A percentile compares a stretch with the other conserved stretches of the same genome.
phyloP scores from a whole-genome alignment of 2,113 vertebrate species.

The Daphoenositta chrysoptera region DNA sequence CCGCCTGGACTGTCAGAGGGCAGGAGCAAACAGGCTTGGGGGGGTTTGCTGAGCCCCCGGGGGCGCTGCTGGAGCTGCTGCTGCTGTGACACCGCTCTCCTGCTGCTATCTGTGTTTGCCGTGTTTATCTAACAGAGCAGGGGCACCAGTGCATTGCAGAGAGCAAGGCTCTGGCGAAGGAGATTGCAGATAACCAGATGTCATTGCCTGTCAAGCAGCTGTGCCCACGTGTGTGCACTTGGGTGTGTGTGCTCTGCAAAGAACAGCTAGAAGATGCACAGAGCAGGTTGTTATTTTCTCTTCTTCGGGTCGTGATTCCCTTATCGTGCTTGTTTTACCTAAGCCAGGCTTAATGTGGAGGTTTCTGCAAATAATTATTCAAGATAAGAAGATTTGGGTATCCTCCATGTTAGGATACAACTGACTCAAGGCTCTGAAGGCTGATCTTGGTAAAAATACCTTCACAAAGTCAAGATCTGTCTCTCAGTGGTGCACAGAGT shows the following conservation, averaged over 20 bases:
- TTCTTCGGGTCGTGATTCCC: not conserved
- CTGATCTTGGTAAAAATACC: not conserved
- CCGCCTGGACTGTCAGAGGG: not conserved
- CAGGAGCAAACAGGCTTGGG: not conserved
- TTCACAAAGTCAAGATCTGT: not conserved
- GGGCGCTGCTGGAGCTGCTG: not conserved
- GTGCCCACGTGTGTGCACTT: not conserved
- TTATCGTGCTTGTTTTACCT: not conserved
- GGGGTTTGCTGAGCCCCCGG: not conserved
- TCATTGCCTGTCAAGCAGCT: not conserved
- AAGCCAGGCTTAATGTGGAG: not conserved
- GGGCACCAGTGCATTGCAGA: not conserved
- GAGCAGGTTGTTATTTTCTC: not conserved
- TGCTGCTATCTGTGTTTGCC: conserved; percentile 23
- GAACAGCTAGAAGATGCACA: not conserved
- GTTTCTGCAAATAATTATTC: not conserved
- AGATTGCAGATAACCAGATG: conserved; percentile 29
- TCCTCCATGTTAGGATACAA: not conserved
- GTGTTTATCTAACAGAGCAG: not conserved
- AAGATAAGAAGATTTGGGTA: not conserved
- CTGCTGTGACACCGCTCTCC: not conserved
- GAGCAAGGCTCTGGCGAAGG: not conserved
- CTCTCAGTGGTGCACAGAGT: not conserved
- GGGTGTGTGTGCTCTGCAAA: not conserved
- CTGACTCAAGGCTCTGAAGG: not conserved